Base-by-base conservation (phyloP, 2,888 invertebrate genomes). In the Silvanus unidentatus region DNA sequence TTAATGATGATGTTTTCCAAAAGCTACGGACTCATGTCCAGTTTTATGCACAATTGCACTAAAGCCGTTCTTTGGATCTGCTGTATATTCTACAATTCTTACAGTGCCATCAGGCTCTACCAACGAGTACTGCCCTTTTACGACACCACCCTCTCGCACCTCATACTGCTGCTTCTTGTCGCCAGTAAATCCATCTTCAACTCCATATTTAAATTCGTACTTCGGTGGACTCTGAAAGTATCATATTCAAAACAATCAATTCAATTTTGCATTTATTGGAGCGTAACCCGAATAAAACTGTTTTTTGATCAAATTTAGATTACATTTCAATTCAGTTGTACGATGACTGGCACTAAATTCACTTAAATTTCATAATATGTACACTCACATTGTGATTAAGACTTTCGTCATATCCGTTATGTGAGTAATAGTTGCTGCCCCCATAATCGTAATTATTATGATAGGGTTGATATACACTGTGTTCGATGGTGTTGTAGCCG, bases 151-250 rank as follows among this genome's bases (percentile, higher is more conserved):
- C 29, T 61, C 58, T 34, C 61, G 48, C 1, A 57, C 49, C 40
- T 61, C 61, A 16, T 61, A 53, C 22, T 61, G 61, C 5, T 55
- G 52, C 42, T 61, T 60, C 27, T 55, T 54, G 36, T 61, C 61
- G 1, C 61, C 61, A 12, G 61, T 61, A 34, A 53, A 53, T 1
- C 48, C 51, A 41, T 61, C 61, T 45, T 58, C 57, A 2, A 61
- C 59, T 1, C 61, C 61, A 34, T 61, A 61, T 39, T 59, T 57
- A 42, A 58, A 61, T 15, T 57, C 54, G 39, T 59, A 61, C 36
- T 59, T 55, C 0, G 59, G 56, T 11, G 47, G 44, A 44, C 51
- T 55, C 58, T 60, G 43, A 38, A 48, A 50, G 32, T 3, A n/a
- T n/a, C n/a, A n/a, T n/a, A n/a, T n/a, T n/a, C n/a, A n/a, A n/a